Percentiles rank a stretch among this genome's conserved stretches.
These are phyloP conservation scores for Leptopilina clavipes DNA, from an alignment of 1,140 invertebrate species.

Conservation along the genomic window DNA sequence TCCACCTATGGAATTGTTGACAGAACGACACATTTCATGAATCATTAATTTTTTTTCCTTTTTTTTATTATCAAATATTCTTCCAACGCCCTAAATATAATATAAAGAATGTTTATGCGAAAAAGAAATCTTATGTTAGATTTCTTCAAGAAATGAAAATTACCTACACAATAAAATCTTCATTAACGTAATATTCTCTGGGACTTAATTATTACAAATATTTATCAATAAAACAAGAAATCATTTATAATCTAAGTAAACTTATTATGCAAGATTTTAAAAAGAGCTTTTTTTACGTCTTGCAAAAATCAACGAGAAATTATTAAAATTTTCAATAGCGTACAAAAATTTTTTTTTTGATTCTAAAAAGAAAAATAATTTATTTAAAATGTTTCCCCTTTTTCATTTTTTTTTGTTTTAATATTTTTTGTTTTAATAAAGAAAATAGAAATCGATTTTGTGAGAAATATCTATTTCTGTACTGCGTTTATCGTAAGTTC, in stretches of 20 bases:
- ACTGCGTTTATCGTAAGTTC: not conserved
- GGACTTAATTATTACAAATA: conserved; percentile 12
- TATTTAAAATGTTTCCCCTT: conserved; percentile 3
- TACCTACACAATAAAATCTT: conserved; percentile 28
- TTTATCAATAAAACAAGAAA: conserved; percentile 25
- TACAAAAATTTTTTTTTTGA: conserved; percentile 2
- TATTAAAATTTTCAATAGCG: conserved; percentile 10
- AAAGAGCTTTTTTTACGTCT: not conserved
- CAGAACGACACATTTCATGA: not conserved
- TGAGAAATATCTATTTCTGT: not conserved
- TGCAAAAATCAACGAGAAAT: conserved; percentile 5
- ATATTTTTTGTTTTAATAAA: not conserved
- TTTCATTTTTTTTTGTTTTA: too few species aligned
- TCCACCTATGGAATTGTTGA: conserved; percentile 7
- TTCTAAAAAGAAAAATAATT: conserved; percentile 7
- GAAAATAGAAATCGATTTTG: conserved; percentile 17
- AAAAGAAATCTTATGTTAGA: conserved; percentile 16
- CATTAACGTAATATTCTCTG: conserved; percentile 7
- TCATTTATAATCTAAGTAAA: conserved; percentile 30
- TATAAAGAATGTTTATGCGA: conserved; percentile 6
- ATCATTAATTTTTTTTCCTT: not conserved
- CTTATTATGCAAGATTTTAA: conserved; percentile 17
- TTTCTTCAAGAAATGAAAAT: conserved; percentile 1
- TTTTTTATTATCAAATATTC: conserved; percentile 19
- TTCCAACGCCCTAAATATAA: conserved; percentile 17